Base-by-base conservation (phyloP, 2,888 invertebrate species). In the Caenorhabditis afra region DNA sequence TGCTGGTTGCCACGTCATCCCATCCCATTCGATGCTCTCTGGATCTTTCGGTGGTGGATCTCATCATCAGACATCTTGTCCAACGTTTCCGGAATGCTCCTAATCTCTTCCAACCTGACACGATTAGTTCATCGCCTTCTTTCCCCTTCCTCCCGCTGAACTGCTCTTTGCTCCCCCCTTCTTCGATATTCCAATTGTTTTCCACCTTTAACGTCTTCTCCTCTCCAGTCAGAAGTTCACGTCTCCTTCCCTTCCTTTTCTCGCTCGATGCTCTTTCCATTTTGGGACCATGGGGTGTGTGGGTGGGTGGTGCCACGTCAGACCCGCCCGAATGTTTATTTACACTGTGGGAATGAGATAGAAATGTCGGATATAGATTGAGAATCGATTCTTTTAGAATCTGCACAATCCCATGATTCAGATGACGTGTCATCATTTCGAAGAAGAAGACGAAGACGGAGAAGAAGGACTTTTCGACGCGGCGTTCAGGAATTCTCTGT, bases 151-250 rank as follows among this genome's bases (percentile, higher is more conserved):
- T n/a, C n/a, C n/a, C n/a, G n/a, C n/a, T n/a, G n/a, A 50, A 50
- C 1, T 23, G 50, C 67, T 45, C 59, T 59, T 58, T 50, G 39
- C 39, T 41, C 57, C n/a, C 18, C n/a, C n/a, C n/a, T n/a, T n/a
- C n/a, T 47, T 57, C 22, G 29, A 22, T 10, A n/a, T 1, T 29
- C 12, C 65, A 45, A 49, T 67, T 67, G 66, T 67, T 67, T 57
- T 57, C 20, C 29, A 10, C 18, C 41, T 47, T 50, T 20, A n/a
- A n/a, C 29, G 8, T 14, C 50, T 16, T 44, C 16, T 22, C 52
- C 20, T 11, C 50, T 50, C 52, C 12, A n/a, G n/a, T 11, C 12
- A 50, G 23, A 50, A 50, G 18, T 23, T 55, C 39, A 35, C 4
- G n/a, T 35, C 20, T 50, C 16, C 10, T 59, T 44, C 20, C 44